Evolutionary conservation across 92 coral and sea anemone species (phyloP), one percentile per base, ranked within the genome.

Genomic region (Epizoanthus illoricatus): DNA sequence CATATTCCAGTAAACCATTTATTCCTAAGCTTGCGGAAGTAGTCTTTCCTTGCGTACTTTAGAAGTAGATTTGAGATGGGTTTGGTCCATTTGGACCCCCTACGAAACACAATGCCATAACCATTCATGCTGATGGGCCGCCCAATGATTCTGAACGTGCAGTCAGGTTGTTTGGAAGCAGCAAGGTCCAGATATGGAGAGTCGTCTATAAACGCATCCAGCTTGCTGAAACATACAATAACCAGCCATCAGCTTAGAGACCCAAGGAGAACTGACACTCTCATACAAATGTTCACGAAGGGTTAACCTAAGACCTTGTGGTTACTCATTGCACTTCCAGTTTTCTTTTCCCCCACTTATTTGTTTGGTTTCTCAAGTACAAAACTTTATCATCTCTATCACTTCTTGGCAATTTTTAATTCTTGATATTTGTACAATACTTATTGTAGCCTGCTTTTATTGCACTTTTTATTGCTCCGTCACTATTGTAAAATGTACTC

Each of bases 101-200:
- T 89, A 16, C 81, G 88, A 61, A 91, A 91, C 5, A 80, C 95
- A 36, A 91, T 69, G 7, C 90, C 95, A 43, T 86, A 86, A 3
- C 86, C 81, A 45, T 84, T 84, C 75, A 84, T 85, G 47, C 80
- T 80, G 69, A 91, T 91, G 42, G 95, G 86, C 4, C 71, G 85
- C 11, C 95, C 95, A 3, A 91, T 91, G 6, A 91, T 89, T 47
- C 86, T 73, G 43, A 91, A 89, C 2, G 89, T 67, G 45, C 95
- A 91, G 68, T 89, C 92, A 17, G 95, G 88, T 73, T 88, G 90
- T 80, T 89, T 89, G 69, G 92, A 85, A 13, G 92, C 95, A 57
- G 89, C 75, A 16, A 89, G 79, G 71, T 91, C 95, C 52, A 91
- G 88, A 80, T 89, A 91, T 56, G 95, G 95, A 33, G 95, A 91